A percentile compares a stretch with the other conserved stretches of the same genome.
Conservation (phyloP, 2,888 invertebrate genomes). For the Melangyna quadrimaculata region DNA sequence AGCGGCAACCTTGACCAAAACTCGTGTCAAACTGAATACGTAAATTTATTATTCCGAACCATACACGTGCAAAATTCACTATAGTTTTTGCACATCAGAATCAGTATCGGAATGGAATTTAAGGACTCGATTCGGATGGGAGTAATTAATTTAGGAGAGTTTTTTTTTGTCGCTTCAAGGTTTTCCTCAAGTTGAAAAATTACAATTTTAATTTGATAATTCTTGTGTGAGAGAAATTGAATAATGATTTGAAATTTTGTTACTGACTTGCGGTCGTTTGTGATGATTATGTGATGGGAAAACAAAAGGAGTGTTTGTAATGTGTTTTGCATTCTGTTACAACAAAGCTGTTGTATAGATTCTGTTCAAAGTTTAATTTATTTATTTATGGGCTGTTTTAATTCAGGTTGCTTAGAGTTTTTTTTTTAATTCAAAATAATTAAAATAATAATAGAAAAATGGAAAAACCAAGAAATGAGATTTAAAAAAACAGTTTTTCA, state of each 20-base stretch:
- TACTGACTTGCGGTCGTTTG: neutral
- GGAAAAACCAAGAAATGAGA: no score
- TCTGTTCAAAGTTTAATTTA: no score
- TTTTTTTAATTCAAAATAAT: no score
- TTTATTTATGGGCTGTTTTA: no score
- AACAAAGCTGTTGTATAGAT: no score
- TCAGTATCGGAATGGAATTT: neutral
- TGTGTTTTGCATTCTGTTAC: no score
- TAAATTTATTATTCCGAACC: neutral
- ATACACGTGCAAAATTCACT: slow-evolving; percentile 56
- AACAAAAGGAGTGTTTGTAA: neutral
- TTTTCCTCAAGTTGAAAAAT: neutral
- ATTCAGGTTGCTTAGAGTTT: no score
- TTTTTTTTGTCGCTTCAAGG: neutral
- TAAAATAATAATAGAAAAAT: no score
- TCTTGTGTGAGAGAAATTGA: neutral
- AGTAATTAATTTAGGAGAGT: slow-evolving; percentile 33
- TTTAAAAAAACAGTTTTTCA: no score
- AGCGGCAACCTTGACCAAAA: slow-evolving; percentile 54
- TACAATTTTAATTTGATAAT: neutral
- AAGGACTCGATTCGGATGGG: neutral
- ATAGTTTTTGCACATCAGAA: slow-evolving; percentile 9
- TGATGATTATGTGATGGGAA: neutral
- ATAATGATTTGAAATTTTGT: neutral
- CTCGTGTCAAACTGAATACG: slow-evolving; percentile 27